Evolutionary conservation across 2,797 vertebrate species (phyloP), one percentile per base, ranked within the genome.

Genomic region (Pampus argenteus): DNA sequence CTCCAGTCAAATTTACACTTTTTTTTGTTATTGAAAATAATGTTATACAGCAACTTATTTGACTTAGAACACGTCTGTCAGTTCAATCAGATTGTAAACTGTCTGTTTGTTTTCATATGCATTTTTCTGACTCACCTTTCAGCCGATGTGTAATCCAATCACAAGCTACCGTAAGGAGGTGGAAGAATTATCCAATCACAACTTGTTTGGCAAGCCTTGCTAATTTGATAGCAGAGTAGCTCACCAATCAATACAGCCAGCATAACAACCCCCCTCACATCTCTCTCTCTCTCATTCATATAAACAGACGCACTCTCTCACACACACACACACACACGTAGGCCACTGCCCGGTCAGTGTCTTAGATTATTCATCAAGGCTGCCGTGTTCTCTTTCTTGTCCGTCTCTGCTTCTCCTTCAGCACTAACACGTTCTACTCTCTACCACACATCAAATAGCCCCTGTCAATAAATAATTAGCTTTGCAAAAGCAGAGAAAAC

Each of bases 301-400:
- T 6, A 29, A 20, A 55, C 28, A 26, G 14, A 52, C n/a, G 57
- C 54, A 44, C 45, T 11, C 34, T 11, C 34, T 11, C 34, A 40
- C 14, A 51, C 58, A 50, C 62, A 34, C 17, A 42, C 42, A 23
- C 48, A 42, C 15, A 31, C 44, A 18, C 38, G 23, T 26, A 31
- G 18, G 13, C 34, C 34, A 36, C 13, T 79, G 66, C 54, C 55
- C 36, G 60, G 47, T 36, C 31, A 22, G 26, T 38, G 76, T 71
- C 71, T 76, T 74, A 17, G 81, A 81, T 90, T 82, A 89, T 88
- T 88, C 83, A 88, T 87, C 72, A 86, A 71, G 65, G 78, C 72
- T 11, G 74, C 66, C 47, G 4, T 52, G 73, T 57, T 73, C 62
- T 29, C 45, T 63, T 13, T 29, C n/a, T 42, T 22, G 54, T 63